These are phyloP conservation scores for Smittia aterrima DNA, from an alignment of 2,888 invertebrate species.

Conservation along the genomic window DNA sequence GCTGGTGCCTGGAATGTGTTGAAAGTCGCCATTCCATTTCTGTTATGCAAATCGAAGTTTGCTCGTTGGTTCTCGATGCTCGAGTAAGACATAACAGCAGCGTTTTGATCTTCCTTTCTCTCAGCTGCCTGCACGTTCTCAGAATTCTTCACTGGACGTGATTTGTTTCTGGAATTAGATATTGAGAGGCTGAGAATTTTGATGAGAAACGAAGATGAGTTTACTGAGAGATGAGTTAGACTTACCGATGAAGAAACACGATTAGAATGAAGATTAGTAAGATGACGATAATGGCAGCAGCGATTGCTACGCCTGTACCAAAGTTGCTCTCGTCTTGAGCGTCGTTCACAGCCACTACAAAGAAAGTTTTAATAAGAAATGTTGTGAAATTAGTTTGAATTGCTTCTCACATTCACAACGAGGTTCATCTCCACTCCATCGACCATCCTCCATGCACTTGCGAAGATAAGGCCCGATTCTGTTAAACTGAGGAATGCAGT, in stretches of 20 bases:
- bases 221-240: constrained; percentile 3
- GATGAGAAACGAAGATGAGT: not conserved
- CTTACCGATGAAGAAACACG: constrained; percentile 79
- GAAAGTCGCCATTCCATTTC: constrained; percentile 51
- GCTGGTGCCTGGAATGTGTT: constrained; percentile 50
- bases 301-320: constrained; percentile 80
- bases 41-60: constrained; percentile 47
- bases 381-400: not conserved
- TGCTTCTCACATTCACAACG: constrained; percentile 66
- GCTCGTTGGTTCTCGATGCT: constrained; percentile 62
- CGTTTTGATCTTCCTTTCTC: constrained; percentile 80
- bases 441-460: constrained; percentile 78
- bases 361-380: constrained; percentile 29
- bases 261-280: constrained; percentile 74
- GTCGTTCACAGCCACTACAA: constrained; percentile 62
- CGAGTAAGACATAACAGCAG: constrained; percentile 86
- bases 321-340: constrained; percentile 69
- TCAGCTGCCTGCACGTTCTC: constrained; percentile 85
- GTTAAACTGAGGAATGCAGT: constrained; percentile 81
- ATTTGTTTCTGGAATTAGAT: constrained; percentile 65
- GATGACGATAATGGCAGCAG: constrained; percentile 77
- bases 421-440: constrained; percentile 86
- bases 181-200: not conserved
- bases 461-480: constrained; percentile 78
- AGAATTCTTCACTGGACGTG: constrained; percentile 82